Conservation (phyloP, 2,797 vertebrate species). For the Argentina silus region DNA sequence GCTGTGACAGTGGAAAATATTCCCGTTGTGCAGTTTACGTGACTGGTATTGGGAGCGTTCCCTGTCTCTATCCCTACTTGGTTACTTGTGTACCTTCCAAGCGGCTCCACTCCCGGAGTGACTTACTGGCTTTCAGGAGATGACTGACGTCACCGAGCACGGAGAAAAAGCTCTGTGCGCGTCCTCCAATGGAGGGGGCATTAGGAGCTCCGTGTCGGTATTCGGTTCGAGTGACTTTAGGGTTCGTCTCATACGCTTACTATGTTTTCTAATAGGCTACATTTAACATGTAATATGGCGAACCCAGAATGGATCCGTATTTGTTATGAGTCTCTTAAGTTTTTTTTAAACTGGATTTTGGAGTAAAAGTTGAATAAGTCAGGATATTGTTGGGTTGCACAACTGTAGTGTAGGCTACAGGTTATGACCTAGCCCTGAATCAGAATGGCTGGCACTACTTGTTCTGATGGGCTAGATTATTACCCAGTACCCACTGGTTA, state of each 20-base stretch:
- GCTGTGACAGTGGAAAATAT: conserved; percentile 27
- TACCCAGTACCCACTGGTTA: no score
- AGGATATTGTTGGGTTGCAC: no score
- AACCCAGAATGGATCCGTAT: no score
- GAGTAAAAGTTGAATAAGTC: no score
- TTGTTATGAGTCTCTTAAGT: no score
- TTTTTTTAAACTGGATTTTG: no score
- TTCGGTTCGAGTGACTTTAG: conserved; percentile 14
- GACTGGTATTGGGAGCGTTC: not conserved
- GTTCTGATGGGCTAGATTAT: no score
- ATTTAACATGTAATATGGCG: not conserved
- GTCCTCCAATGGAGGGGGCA: conserved; percentile 34
- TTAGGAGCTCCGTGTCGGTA: conserved; percentile 23
- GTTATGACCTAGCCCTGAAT: no score
- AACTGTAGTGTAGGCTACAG: no score
- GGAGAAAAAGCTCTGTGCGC: conserved; percentile 14
- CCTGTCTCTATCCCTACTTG: conserved; percentile 27
- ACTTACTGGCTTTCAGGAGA: conserved; percentile 49
- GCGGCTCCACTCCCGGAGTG: conserved; percentile 40
- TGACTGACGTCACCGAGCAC: conserved; percentile 59
- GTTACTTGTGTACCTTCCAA: conserved; percentile 38
- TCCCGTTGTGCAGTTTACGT: conserved; percentile 28
- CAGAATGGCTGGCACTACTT: no score
- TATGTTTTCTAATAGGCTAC: not conserved
- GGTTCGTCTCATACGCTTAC: not conserved